Evolutionary conservation across 1,140 invertebrate genomes (phyloP).

Genomic region (Meloidogyne hapla): DNA sequence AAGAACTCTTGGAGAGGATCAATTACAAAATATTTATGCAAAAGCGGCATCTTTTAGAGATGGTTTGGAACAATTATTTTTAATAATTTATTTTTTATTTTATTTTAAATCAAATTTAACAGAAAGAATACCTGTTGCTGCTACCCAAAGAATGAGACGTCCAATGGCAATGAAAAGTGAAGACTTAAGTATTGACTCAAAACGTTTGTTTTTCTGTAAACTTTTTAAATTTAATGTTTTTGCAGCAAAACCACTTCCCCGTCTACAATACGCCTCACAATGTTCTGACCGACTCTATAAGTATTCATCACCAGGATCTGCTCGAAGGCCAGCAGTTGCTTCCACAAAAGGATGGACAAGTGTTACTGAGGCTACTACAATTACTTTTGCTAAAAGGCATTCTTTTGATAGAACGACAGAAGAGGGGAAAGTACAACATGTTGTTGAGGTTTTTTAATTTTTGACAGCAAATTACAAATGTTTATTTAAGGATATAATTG

Average conservation of each 20-base stretch:
- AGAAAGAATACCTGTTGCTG: neutral
- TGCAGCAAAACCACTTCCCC: conserved; percentile 19
- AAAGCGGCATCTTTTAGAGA: conserved; percentile 14
- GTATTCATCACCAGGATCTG: neutral
- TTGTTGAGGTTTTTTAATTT: conserved; percentile 10
- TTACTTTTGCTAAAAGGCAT: conserved; percentile 40
- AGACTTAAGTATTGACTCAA: neutral
- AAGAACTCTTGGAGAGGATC: neutral
- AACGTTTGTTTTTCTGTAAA: neutral
- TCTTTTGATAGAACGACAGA: conserved; percentile 27
- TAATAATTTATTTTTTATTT: neutral
- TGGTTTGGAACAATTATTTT: neutral
- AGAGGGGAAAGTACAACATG: conserved; percentile 28
- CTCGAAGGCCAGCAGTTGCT: neutral
- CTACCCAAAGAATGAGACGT: neutral
- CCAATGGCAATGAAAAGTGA: neutral
- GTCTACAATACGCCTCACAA: neutral
- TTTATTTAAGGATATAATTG: conserved; percentile 30
- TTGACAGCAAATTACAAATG: neutral
- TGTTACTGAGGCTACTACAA: conserved; percentile 43
- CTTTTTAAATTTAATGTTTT: neutral
- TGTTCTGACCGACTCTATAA: neutral
- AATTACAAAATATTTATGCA: conserved; percentile 17
- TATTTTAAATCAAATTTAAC: neutral
- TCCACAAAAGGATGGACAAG: conserved; percentile 33